phyloP scores from a whole-genome alignment of 2,797 vertebrate species.

The Enteromius radiatus region DNA sequence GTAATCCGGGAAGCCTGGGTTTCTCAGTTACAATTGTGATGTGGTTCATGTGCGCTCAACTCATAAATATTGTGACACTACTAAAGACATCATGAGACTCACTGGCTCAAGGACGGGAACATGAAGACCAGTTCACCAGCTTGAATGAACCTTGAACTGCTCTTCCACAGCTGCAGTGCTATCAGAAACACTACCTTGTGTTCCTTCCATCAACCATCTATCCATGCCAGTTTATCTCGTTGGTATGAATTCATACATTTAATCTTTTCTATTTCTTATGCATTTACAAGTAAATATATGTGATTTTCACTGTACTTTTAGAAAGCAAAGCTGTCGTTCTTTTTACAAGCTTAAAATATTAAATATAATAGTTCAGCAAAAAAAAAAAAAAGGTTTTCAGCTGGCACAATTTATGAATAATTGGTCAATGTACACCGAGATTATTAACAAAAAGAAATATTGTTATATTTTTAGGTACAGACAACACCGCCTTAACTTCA shows the following conservation, averaged over 20 bases:
- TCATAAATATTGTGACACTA: slow-evolving; percentile 7
- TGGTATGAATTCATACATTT: not conserved
- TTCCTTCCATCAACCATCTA: slow-evolving; percentile 22
- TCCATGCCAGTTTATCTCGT: not conserved
- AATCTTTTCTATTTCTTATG: not conserved
- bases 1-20: not conserved
- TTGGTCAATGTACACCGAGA: not conserved
- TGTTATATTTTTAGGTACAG: not conserved
- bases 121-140: slow-evolving; percentile 72
- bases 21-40: not conserved
- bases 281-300: not conserved
- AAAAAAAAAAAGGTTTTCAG: not conserved
- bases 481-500: not conserved
- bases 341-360: not conserved
- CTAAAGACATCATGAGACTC: slow-evolving; percentile 63
- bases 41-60: not conserved
- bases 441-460: not conserved
- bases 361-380: too few relatives aligned
- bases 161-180: slow-evolving; percentile 75
- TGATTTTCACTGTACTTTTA: not conserved
- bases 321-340: not conserved
- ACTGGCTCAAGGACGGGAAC: slow-evolving; percentile 79
- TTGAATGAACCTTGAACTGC: slow-evolving; percentile 75
- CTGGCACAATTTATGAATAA: not conserved
- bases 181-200: slow-evolving; percentile 61